Evolutionary conservation across 1,140 invertebrate species (phyloP), one percentile per base, ranked within the genome.

Genomic region (Dendroctonus valens): DNA sequence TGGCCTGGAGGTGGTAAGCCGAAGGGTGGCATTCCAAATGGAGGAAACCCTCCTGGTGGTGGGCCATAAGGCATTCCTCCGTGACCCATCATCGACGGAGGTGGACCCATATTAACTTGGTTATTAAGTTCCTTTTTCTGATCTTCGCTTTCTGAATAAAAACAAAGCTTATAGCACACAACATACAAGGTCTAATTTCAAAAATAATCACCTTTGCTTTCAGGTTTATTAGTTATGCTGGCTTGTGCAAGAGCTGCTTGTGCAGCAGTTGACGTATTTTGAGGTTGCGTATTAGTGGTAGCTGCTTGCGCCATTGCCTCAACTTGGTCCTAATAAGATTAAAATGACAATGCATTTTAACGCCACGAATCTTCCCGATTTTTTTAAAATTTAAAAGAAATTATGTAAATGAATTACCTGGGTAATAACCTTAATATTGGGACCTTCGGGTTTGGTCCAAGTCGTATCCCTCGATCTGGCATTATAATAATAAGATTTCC

Each of bases 401-500:
- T 14, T 48, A 59, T 41, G 5, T 4, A 59, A 49, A 38, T 57
- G 15, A 55, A 37, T n/a, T 54, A 60, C 65, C 51, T 98, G 96
- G 0, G 91, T 89, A 76, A 98, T 90, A 41, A 98, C 90, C 80
- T 96, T 96, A 15, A 94, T 88, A 78, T 89, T 88, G 65, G 90
- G 89, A 71, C 92, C 91, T 74, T 91, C 89, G 9, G 97, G 97
- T 78, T 95, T 93, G 2, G 90, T 95, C 97, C 97, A 99, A 0
- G 94, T 97, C 5, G 97, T 97, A 81, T 99, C 97, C 72, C 97
- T 83, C 0, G 95, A 96, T 65, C 93, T 84, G 9, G 93, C 91
- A 85, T 99, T 96, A 81, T 98, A 99, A 82, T 91, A 99, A 80
- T 99, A 99, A 5, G 87, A 87, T 76, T 97, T 97, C n/a, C 94